Conservation (phyloP, 2,113 vertebrate species). For the Sceloporus tristichus region DNA sequence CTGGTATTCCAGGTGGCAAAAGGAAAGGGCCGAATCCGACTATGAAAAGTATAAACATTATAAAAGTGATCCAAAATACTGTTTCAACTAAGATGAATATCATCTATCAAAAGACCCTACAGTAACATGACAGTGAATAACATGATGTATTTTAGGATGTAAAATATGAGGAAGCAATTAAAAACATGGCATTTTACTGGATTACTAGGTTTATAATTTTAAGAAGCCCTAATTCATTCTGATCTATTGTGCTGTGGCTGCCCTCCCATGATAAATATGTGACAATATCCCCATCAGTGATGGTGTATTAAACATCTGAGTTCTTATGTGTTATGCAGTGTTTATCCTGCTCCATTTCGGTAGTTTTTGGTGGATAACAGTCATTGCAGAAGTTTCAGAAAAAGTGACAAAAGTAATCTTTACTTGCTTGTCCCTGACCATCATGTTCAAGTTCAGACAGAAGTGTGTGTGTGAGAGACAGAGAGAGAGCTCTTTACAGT, state of each 20-base stretch:
- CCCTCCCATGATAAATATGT: not conserved
- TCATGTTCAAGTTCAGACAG: not conserved
- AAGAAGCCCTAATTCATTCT: not conserved
- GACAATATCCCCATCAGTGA: fast-evolving
- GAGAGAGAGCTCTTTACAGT: not conserved
- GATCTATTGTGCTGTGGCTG: not conserved
- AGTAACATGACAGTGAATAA: not conserved
- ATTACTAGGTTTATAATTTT: fast-evolving
- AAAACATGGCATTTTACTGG: fast-evolving
- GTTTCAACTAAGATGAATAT: not conserved
- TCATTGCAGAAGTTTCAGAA: not conserved
- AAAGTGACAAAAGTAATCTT: not conserved
- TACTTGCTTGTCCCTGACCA: not conserved
- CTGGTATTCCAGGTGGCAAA: constrained; percentile 3
- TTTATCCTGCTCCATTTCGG: not conserved
- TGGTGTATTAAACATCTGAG: no score
- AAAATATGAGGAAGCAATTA: fast-evolving
- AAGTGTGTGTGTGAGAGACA: no score
- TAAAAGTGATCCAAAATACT: not conserved
- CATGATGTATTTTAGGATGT: not conserved
- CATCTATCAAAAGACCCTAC: not conserved
- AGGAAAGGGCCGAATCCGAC: not conserved
- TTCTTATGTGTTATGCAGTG: fast-evolving
- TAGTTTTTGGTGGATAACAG: not conserved
- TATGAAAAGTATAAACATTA: not conserved